phyloP scores from a whole-genome alignment of 2,113 vertebrate species.

The Hiodon tergisus region DNA sequence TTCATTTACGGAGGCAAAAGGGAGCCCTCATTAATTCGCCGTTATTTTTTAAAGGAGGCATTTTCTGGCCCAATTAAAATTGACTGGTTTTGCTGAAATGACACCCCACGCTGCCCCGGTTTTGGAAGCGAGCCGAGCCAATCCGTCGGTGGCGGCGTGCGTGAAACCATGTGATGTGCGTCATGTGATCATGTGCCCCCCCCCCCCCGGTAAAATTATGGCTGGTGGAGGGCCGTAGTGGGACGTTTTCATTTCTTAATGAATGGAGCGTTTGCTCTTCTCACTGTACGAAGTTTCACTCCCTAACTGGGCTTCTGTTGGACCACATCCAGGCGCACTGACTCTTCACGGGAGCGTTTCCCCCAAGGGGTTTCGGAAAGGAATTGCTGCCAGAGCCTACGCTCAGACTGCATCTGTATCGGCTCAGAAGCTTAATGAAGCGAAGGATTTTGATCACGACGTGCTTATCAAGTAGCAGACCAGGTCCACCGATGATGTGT shows the following conservation, averaged over 20 bases:
- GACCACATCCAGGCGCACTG: neutral
- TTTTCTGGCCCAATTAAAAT: constrained; percentile 58
- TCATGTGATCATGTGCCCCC: neutral
- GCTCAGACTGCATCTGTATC: neutral
- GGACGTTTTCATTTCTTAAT: no score
- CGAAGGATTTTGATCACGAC: neutral
- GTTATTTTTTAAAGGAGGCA: constrained; percentile 58
- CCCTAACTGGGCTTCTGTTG: neutral
- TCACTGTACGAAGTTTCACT: no score
- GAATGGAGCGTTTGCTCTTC: no score
- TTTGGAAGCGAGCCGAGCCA: neutral
- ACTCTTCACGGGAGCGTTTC: neutral
- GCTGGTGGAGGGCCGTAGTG: no score
- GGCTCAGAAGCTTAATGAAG: neutral
- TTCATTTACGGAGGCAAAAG: constrained; percentile 30
- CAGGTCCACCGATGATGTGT: neutral
- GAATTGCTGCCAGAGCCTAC: neutral
- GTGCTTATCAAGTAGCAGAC: neutral
- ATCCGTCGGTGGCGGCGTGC: neutral
- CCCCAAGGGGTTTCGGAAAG: neutral
- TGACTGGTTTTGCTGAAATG: constrained; percentile 40
- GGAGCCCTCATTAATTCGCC: constrained; percentile 56
- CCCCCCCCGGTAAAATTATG: no score
- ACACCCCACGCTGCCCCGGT: neutral
- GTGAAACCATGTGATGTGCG: neutral